These are phyloP conservation scores for Nasonia vitripennis DNA, from an alignment of 1,140 invertebrate genomes.

Conservation along the genomic window DNA sequence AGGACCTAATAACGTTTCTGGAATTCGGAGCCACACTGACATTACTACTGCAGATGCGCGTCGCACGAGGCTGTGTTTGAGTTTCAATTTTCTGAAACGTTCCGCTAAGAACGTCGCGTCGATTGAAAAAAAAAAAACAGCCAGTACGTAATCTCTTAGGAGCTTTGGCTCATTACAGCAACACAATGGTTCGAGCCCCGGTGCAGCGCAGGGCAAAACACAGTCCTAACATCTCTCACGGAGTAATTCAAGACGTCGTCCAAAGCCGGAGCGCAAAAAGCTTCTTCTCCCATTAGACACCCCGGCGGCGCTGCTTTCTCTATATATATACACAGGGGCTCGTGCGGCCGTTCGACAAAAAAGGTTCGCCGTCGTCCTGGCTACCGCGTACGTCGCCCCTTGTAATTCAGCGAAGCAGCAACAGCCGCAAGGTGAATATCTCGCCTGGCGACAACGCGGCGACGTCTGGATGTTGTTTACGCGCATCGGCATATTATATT, in stretches of 20 bases:
- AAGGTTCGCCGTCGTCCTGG: not conserved
- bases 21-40: no score
- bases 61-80: not conserved
- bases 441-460: not conserved
- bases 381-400: not conserved
- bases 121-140: not conserved
- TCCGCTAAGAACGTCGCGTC: not conserved
- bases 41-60: not conserved
- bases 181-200: no score
- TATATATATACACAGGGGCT: no score
- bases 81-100: not conserved
- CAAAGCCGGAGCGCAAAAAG: not conserved
- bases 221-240: not conserved
- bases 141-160: not conserved
- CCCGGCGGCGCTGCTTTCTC: not conserved
- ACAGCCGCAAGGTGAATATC: not conserved
- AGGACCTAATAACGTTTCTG: no score
- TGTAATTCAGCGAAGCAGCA: not conserved
- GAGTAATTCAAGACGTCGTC: not conserved
- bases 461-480: conserved; percentile 23
- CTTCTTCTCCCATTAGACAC: no score
- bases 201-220: no score
- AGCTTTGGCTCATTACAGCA: not conserved
- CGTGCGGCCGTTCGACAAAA: not conserved
- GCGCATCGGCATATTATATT: conserved; percentile 15